A percentile compares a stretch with the other conserved stretches of the same genome.
These are phyloP conservation scores for Struthidea cinerea DNA, from an alignment of 2,113 vertebrate species.

Conservation along the genomic window DNA sequence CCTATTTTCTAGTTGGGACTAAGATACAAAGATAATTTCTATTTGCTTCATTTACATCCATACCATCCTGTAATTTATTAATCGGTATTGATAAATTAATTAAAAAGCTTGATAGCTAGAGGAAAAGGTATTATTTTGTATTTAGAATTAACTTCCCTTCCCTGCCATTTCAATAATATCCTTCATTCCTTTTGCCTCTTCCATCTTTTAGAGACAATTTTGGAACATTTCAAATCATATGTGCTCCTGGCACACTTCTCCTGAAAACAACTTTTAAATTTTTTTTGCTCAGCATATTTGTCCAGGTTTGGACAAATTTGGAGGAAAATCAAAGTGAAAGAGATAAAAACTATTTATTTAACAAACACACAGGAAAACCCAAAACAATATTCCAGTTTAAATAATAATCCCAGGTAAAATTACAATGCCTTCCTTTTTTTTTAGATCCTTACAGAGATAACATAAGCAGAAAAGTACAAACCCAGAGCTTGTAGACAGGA, in stretches of 20 bases:
- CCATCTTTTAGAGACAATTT: not conserved
- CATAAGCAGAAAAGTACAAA: not conserved
- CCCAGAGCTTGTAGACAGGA: not conserved
- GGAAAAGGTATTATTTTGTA: not conserved
- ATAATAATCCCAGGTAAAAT: not conserved
- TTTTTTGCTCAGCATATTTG: not conserved
- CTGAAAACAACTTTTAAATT: not conserved
- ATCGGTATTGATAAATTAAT: not conserved
- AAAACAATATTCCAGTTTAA: not conserved
- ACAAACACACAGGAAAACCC: too few relatives aligned
- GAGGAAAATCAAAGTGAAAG: too few relatives aligned
- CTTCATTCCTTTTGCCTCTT: not conserved
- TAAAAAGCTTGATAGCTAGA: not conserved
- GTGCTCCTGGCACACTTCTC: not conserved
- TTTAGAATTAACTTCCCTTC: not conserved
- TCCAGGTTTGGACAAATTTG: too few relatives aligned
- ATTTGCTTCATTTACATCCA: not conserved
- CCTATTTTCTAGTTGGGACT: not conserved
- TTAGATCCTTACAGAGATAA: accelerated
- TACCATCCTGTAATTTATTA: not conserved
- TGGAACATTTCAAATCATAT: accelerated
- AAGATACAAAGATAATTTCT: not conserved
- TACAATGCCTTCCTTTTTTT: not conserved
- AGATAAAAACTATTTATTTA: too few relatives aligned
- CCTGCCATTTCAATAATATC: not conserved